Evolutionary conservation across 2,888 invertebrate genomes (phyloP), one percentile per base, ranked within the genome.

Genomic region (Chrysodeixis includens): DNA sequence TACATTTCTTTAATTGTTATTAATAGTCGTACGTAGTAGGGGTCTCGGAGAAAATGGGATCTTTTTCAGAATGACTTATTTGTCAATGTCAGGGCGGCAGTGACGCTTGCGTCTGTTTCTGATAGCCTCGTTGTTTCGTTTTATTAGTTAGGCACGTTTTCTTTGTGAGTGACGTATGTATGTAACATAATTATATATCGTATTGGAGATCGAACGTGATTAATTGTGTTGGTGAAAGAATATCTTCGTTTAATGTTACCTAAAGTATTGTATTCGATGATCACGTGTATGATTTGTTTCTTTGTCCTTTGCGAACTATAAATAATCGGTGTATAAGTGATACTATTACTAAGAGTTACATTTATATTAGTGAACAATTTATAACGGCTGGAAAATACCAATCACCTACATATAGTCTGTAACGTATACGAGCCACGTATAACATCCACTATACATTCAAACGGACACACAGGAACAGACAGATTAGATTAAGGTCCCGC

Each of bases 61-160:
- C 90, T 92, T 91, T 92, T 90, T 89, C 91, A 86, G 88, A 89
- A 90, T 88, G 88, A 88, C 90, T 90, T 92, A 92, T 92, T 91
- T 92, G 92, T 92, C 92, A 93, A 91, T 89, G 92, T 92, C 92
- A 90, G 85, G 74, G 75, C 83, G 85, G 62, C 88, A 87, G 88
- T 90, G 91, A 91, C 87, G 89, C 86, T 78, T 87, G 86, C 90
- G 89, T 90, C 91, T 92, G 92, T 85, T 90, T 86, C 87, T 92
- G 92, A 92, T 90, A 87, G 90, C 87, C 83, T 84, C 81, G 86
- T 89, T 92, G 90, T 91, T 91, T 90, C 88, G 86, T 89, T 92
- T 90, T 89, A 91, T 92, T 89, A 89, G 88, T 84, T 82, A 86
- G 85, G 83, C 82, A 82, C 87, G 84, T 84, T 86, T 86, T 84